Base-by-base conservation (phyloP, 2,797 vertebrate species). In the Melanotaenia boesemani region DNA sequence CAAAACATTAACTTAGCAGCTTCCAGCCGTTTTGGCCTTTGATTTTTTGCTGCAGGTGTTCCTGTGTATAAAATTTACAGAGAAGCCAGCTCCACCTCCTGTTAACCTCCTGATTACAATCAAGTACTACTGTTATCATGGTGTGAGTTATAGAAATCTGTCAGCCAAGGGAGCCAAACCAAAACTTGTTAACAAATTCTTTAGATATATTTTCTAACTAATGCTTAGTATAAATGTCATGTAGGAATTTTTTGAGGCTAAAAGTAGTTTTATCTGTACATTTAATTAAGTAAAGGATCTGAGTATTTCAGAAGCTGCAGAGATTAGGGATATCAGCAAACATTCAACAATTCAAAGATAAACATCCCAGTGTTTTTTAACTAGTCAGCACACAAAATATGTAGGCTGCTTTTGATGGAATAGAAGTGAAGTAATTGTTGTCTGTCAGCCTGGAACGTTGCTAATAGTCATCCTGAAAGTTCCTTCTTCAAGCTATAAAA, bases 361-460 rank as follows among this genome's bases (percentile, higher is more conserved):
- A 2, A 65, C 28, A 60, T 56, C 20, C 32, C 36, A 16, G 37
- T 28, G 30, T 8, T 37, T 57, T 20, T 52, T 20, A 70, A 70
- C 16, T 10, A 3, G 12, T 41, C 56, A 4, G 41, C 22, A 30
- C 11, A 16, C 48, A 58, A 2, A 58, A 62, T 46, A 62, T 50
- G 3, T 28, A 16, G 10, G 70, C 59, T 77, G 32, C 72, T 83
- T 76, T 57, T 32, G 10, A 56, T 30, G 10, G 26, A 63, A 56
- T 32, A 50, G 63, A 70, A 67, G 61, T 65, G 50, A 84, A 72
- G 65, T 77, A 57, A 77, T 60, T 78, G 67, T 59, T 74, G 67
- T 81, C 80, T 64, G 30, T 24, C 76, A 57, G 59, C 54, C 41
- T 18, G 41, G 5, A 46, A 18, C 37, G 22, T 16, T 18, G 41